Evolutionary conservation across 2,888 invertebrate species (phyloP), one percentile per base, ranked within the genome.

Genomic region (Plusia festucae): DNA sequence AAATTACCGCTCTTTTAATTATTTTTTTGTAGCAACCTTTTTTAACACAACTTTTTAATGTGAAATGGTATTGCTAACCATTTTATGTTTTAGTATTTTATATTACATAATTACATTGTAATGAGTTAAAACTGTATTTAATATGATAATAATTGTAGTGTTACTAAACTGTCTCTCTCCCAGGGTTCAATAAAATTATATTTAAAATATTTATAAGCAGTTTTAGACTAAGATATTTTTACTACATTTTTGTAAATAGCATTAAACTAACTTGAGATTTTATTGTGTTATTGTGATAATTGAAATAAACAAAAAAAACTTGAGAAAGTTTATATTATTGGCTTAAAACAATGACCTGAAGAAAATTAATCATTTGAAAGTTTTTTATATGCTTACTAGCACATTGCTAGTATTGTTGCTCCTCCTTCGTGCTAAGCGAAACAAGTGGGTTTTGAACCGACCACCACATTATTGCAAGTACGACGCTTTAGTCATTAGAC

Each of bases 181-280:
- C 76, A 79, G 79, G 82, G 79, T 79, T 65, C 30, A 53, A 44
- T 55, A 54, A 59, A 30, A 34, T 46, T 59, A 62, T 52, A 9
- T 46, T n/a, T 46, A 30, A 55, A 22, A 24, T 30, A 51, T 32
- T 40, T 57, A 56, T 32, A 52, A 49, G 22, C 60, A 71, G 20
- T 16, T 1, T 62, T 60, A 53, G 20, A 30, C 5, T 67, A 65
- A 75, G 68, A 63, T 68, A 68, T 72, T 66, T 70, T 67, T 76
- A 75, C 9, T 49, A 20, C 62, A 63, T 68, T 72, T 73, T 73
- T 81, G 80, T 82, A 83, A 77, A 71, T 80, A 79, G 70, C 70
- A 70, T 63, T n/a, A 30, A 61, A 81, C 73, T 81, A 79, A 76
- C 74, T 66, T 65, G 72, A 82, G 60, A 74, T 76, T 80, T 76